Conservation (phyloP, 2,888 invertebrate genomes). For the Andrena haemorrhoa region DNA sequence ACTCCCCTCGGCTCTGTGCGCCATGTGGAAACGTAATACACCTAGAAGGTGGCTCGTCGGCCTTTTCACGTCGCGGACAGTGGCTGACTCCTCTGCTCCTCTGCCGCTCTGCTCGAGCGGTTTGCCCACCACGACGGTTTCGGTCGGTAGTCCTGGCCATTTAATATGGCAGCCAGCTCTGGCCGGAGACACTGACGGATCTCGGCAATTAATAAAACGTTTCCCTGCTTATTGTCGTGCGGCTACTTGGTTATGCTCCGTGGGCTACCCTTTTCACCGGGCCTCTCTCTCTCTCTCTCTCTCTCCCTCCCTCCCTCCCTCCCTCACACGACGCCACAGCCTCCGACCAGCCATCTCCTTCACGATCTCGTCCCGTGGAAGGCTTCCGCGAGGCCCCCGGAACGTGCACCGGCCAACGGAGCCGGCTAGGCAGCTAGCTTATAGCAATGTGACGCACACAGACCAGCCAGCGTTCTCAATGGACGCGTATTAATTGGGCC, state of each 20-base stretch:
- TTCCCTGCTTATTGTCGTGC: slow-evolving; percentile 83
- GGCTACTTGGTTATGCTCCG: slow-evolving; percentile 79
- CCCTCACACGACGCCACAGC: slow-evolving; percentile 20
- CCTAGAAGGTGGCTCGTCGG: slow-evolving; percentile 56
- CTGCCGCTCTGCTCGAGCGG: slow-evolving; percentile 40
- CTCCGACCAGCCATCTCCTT: slow-evolving; percentile 55
- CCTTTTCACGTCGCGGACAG: slow-evolving; percentile 45
- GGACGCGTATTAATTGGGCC: slow-evolving; percentile 84
- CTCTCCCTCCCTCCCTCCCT: slow-evolving; percentile 22
- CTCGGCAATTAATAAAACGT: slow-evolving; percentile 83
- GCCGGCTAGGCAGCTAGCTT: background rate
- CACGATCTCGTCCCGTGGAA: slow-evolving; percentile 55
- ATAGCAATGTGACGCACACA: slow-evolving; percentile 55
- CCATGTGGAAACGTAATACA: slow-evolving; percentile 72
- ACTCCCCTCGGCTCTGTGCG: slow-evolving; percentile 10
- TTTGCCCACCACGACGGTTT: slow-evolving; percentile 70
- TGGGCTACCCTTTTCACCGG: slow-evolving; percentile 79
- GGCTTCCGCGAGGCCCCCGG: slow-evolving; percentile 56
- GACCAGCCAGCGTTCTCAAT: slow-evolving; percentile 76
- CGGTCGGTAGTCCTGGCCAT: slow-evolving; percentile 76
- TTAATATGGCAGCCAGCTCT: slow-evolving; percentile 79
- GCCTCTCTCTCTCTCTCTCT: slow-evolving; percentile 18
- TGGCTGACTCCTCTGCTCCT: slow-evolving; percentile 18
- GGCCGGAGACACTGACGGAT: slow-evolving; percentile 82
- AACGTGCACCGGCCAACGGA: slow-evolving; percentile 43